Conservation (phyloP, 2,888 invertebrate species). For the Heliconius sara region DNA sequence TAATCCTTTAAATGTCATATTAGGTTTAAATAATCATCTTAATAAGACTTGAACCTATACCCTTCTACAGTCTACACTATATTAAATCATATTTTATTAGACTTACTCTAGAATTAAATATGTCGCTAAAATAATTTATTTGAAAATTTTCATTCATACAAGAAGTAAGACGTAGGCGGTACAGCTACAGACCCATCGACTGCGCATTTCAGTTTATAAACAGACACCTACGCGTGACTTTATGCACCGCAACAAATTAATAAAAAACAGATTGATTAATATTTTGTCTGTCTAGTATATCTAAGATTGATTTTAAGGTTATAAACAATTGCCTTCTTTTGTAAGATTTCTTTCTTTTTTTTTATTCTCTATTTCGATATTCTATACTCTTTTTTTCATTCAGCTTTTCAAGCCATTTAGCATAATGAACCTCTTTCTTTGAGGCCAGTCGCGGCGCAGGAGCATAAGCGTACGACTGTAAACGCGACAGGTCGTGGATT, state of each 20-base stretch:
- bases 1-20: too few relatives aligned
- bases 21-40: too few relatives aligned
- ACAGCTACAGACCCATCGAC: conserved; percentile 31
- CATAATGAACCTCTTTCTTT: not conserved
- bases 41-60: too few relatives aligned
- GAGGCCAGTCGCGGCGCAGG: not conserved
- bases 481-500: not conserved
- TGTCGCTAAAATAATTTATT: too few relatives aligned
- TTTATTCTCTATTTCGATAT: too few relatives aligned
- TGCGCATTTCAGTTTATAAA: conserved; percentile 45
- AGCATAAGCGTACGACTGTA: not conserved
- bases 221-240: conserved; percentile 36
- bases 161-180: conserved; percentile 28
- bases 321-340: too few relatives aligned
- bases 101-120: too few relatives aligned
- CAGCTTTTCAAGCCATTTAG: too few relatives aligned
- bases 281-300: not conserved
- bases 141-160: conserved; percentile 17
- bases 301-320: not conserved
- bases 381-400: too few relatives aligned
- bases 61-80: too few relatives aligned
- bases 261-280: not conserved
- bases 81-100: too few relatives aligned
- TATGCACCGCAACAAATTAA: not conserved
- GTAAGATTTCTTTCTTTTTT: too few relatives aligned